These are phyloP conservation scores for Osmerus mordax DNA, from an alignment of 2,113 vertebrate genomes.

Conservation along the genomic window DNA sequence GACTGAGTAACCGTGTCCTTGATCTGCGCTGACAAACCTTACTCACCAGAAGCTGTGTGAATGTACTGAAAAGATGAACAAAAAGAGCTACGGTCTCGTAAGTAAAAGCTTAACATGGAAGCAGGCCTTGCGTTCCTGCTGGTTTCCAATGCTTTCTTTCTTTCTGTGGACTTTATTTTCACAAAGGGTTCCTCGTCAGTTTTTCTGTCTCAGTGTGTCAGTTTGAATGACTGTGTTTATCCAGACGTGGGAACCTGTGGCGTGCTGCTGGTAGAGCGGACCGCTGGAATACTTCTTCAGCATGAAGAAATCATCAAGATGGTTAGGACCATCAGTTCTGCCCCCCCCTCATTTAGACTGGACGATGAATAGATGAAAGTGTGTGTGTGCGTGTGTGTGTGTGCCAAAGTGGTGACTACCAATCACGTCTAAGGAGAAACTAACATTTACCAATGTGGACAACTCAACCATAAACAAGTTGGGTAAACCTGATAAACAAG, in stretches of 20 bases:
- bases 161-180: conserved; percentile 32
- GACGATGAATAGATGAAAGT: conserved; percentile 21
- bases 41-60: neutral
- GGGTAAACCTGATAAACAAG: too few species aligned
- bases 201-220: conserved; percentile 20
- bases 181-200: neutral
- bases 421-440: too few species aligned
- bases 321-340: conserved; percentile 47
- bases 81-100: neutral
- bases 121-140: conserved; percentile 24
- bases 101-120: conserved; percentile 6
- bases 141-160: conserved; percentile 12
- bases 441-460: too few species aligned
- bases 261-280: conserved; percentile 36
- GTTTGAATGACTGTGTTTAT: conserved; percentile 50
- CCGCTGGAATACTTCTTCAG: conserved; percentile 35
- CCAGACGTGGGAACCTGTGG: conserved; percentile 37
- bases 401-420: conserved; percentile 8
- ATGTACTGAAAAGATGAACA: neutral
- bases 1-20: neutral
- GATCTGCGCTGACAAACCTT: neutral
- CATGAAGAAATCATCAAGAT: conserved; percentile 59
- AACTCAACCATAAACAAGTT: too few species aligned
- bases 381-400: conserved; percentile 29
- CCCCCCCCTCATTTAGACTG: conserved; percentile 49